Conservation (phyloP, 2,797 vertebrate species). For the Vireo griseus region DNA sequence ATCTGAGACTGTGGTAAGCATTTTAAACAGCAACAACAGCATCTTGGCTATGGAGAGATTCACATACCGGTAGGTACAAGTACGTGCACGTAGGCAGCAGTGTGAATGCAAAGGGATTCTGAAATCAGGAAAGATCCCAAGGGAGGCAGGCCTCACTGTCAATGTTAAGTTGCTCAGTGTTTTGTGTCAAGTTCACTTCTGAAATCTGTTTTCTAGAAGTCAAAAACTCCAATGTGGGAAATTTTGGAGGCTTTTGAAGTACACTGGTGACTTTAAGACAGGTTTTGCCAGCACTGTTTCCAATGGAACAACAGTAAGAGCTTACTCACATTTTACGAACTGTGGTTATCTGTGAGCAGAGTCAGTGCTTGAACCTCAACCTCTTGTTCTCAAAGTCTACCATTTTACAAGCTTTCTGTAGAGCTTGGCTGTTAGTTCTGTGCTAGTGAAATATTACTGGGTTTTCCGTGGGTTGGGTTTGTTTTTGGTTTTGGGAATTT, state of each 20-base stretch:
- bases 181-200: neutral
- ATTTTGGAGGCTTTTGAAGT: neutral
- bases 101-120: neutral
- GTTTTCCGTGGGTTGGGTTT: neutral
- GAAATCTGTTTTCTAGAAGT: neutral
- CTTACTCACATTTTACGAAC: neutral
- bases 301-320: neutral
- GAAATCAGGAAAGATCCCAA: neutral
- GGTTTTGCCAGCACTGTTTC: neutral
- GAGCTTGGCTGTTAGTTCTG: neutral
- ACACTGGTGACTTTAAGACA: neutral
- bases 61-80: rapidly evolving
- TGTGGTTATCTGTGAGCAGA: neutral
- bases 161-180: neutral
- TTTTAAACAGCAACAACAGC: neutral
- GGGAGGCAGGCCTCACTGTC: neutral
- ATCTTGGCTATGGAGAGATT: neutral
- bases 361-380: neutral
- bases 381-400: neutral
- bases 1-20: neutral
- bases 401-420: neutral
- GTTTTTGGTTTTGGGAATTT: neutral
- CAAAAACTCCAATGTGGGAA: neutral
- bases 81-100: neutral
- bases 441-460: neutral